These are phyloP conservation scores for Silurus asotus DNA, from an alignment of 2,113 vertebrate genomes.

Conservation along the genomic window DNA sequence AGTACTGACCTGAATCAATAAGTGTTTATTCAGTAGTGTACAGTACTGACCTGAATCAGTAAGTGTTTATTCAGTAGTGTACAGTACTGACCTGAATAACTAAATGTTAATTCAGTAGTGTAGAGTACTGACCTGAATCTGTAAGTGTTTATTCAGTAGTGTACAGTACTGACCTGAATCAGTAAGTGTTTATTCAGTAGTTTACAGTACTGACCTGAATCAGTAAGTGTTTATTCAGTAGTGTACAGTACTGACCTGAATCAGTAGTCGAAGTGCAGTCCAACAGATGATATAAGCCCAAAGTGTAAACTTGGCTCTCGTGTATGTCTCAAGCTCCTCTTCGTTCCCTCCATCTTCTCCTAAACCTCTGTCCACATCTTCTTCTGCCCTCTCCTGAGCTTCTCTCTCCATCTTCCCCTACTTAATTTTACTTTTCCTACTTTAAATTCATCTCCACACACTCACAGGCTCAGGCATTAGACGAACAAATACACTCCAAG, in stretches of 20 bases:
- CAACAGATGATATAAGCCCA: constrained; percentile 35
- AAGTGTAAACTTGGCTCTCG: constrained; percentile 17
- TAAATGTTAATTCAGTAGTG: too few relatives aligned
- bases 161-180: background rate
- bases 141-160: background rate
- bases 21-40: background rate
- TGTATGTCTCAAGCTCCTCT: constrained; percentile 4
- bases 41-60: background rate
- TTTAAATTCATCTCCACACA: background rate
- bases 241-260: background rate
- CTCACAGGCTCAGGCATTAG: too few relatives aligned
- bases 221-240: background rate
- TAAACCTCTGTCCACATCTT: constrained; percentile 1
- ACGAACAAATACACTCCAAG: too few relatives aligned
- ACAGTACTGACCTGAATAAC: background rate
- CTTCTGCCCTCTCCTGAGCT: background rate
- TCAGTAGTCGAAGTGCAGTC: constrained; percentile 33
- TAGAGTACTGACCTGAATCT: too few relatives aligned
- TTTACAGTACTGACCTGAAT: background rate
- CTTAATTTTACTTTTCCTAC: background rate
- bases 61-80: background rate
- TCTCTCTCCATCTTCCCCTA: constrained; percentile 7
- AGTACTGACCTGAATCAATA: background rate
- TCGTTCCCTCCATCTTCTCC: background rate
- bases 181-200: background rate